phyloP scores from a whole-genome alignment of 2,113 vertebrate genomes.

The Dryoscopus gambensis region DNA sequence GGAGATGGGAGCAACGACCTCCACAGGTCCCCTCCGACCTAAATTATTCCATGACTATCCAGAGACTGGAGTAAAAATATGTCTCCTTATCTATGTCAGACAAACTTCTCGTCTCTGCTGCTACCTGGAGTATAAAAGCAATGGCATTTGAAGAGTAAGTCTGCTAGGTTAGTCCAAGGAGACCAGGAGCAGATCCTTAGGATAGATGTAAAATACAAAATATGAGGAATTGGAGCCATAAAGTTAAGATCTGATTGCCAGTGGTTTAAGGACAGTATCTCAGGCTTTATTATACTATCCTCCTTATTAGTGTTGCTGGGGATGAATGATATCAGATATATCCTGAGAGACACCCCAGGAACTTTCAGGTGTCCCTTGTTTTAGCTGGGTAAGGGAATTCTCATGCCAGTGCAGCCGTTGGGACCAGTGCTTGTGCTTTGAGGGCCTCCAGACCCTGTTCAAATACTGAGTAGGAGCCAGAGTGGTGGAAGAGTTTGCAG shows the following conservation, averaged over 20 bases:
- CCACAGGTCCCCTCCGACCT: background rate
- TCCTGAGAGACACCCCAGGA: background rate
- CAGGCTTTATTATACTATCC: background rate
- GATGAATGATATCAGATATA: background rate
- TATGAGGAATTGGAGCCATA: background rate
- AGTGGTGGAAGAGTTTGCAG: background rate
- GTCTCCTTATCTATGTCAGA: slow-evolving; percentile 17
- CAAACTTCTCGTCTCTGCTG: background rate
- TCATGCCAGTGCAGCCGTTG: background rate
- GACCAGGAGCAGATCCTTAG: background rate
- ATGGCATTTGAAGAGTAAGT: background rate
- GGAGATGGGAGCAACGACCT: background rate
- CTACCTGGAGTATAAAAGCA: background rate
- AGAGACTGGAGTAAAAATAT: slow-evolving; percentile 24
- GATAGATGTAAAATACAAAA: background rate
- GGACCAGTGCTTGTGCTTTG: background rate
- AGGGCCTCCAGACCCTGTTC: background rate
- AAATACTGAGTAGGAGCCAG: background rate
- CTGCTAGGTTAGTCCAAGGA: slow-evolving; percentile 12
- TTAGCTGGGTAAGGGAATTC: background rate
- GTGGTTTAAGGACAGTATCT: background rate
- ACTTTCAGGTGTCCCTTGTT: background rate
- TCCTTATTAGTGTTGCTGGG: background rate
- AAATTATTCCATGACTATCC: background rate
- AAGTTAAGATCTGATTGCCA: background rate